Evolutionary conservation across 2,888 invertebrate species (phyloP), one percentile per base, ranked within the genome.

Genomic region (Globia sparganii): DNA sequence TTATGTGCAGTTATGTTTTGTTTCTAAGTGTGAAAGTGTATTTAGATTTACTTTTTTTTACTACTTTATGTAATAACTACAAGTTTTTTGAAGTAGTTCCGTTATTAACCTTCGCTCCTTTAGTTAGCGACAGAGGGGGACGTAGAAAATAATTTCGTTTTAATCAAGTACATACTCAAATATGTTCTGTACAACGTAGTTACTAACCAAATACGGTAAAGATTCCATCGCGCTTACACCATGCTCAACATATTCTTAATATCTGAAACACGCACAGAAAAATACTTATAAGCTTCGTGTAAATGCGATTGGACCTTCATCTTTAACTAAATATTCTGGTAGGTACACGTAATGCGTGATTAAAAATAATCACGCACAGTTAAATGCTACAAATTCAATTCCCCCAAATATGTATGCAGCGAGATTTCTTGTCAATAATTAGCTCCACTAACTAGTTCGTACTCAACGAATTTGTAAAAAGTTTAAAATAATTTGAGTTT

Each of bases 11-110:
- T 79, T 83, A 77, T 40, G 53, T 84, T 87, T 81, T 75, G 68
- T 77, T 75, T 85, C 28, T 77, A 78, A 72, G 83, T 62, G 72
- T 87, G 72, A 77, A 86, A 80, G 58, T 86, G 70, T 81, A 72
- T 72, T 62, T 65, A 84, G 43, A 72, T 68, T 68, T 79, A 53
- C 65, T 58, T 77, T 81, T 76, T 80, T 77, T 72, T 69, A 85
- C 40, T 72, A 46, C 37, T 58, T 78, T 64, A 68, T 77, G 62
- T 81, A 58, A 64, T 46, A 53, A 31, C 21, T 65, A 75, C 40
- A 49, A 68, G 21, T 28, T 62, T 56, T 56, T 58, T 31, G 2
- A 25, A 34, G 46, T 69, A 77, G n/a, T 65, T 49, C 37, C n/a
- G 13, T 56, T 59, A 49, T 43, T 34, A 65, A 31, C 13, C 15